Evolutionary conservation across 1,140 invertebrate genomes (phyloP), one percentile per base, ranked within the genome.

Genomic region (Bradysia coprophila): DNA sequence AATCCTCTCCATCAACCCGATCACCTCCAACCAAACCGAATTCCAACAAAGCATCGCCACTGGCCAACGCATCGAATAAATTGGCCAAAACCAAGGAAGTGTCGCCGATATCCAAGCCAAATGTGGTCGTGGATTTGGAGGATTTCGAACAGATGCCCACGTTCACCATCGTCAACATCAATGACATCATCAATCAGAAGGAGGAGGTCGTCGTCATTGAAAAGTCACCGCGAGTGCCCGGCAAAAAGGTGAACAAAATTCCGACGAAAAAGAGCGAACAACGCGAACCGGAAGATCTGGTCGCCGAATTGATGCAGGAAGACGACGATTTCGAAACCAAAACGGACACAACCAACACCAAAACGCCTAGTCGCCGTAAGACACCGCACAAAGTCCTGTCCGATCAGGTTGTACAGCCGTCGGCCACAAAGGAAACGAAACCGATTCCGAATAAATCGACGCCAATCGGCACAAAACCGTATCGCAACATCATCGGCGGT

Each of bases 141-240:
- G 43, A 49, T 34, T 46, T 46, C 19, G 48, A 49, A 32, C 43
- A 40, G 10, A 52, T 54, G 49, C 55, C 52, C 21, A 59, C 57
- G n/a, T 59, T 59, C 41, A 59, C 57, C 18, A 59, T 59, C 33
- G 57, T 59, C 8, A 59, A 59, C 34, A 59, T 59, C 9, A 50
- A 56, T 40, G 55, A 59, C 41, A 59, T 59, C 36, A 57, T 59
- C 15, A 59, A 57, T 33, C 56, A 59, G 43, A 49, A 49, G 33
- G 57, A 28, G 24, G 24, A 28, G 55, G 16, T 13, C 10, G 5
- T 6, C 16, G 9, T 36, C n/a, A 15, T 36, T 13, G 33, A 6
- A 15, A 36, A 36, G 6, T 6, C 4, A 13, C 16, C 16, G 5
- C 5, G 16, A 13, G 16, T 6, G 10, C 5, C 5, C 10, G 33